Conservation (phyloP, 2,888 invertebrate genomes). For the Elegia similella region DNA sequence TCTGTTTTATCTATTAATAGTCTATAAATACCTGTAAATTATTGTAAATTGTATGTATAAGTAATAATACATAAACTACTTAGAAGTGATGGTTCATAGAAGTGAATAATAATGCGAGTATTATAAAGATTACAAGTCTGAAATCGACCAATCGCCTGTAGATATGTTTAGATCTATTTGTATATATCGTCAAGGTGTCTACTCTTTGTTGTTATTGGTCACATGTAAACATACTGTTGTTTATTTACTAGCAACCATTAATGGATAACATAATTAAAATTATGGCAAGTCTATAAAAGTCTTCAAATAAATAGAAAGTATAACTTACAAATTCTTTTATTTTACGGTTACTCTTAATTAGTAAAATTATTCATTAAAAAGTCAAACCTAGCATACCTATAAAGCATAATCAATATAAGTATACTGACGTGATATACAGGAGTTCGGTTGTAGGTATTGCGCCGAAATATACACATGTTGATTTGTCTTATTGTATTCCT, state of each 20-base stretch:
- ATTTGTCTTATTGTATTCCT: too few species aligned
- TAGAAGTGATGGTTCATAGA: conserved; percentile 52
- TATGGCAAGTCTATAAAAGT: conserved; percentile 56
- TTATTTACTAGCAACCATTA: conserved; percentile 64
- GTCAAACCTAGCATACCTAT: too few species aligned
- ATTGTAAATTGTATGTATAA: conserved; percentile 40
- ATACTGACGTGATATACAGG: too few species aligned
- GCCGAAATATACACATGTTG: too few species aligned
- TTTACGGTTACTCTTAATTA: conserved; percentile 21
- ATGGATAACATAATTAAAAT: conserved; percentile 48
- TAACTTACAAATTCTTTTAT: conserved; percentile 48
- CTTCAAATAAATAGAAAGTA: conserved; percentile 70
- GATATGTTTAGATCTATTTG: conserved; percentile 63
- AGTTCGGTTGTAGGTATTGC: too few species aligned
- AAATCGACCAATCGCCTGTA: conserved; percentile 78
- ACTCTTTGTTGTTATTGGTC: conserved; percentile 59
- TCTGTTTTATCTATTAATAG: conserved; percentile 16
- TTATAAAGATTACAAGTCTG: conserved; percentile 58
- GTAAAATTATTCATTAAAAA: too few species aligned
- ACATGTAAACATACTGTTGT: conserved; percentile 67
- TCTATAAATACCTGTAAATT: conserved; percentile 43
- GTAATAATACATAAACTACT: conserved; percentile 37
- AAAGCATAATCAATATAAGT: too few species aligned
- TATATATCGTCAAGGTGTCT: conserved; percentile 65
- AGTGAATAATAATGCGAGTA: conserved; percentile 37